Evolutionary conservation across 2,113 vertebrate genomes (phyloP).

Genomic region (Phoenicopterus ruber): DNA sequence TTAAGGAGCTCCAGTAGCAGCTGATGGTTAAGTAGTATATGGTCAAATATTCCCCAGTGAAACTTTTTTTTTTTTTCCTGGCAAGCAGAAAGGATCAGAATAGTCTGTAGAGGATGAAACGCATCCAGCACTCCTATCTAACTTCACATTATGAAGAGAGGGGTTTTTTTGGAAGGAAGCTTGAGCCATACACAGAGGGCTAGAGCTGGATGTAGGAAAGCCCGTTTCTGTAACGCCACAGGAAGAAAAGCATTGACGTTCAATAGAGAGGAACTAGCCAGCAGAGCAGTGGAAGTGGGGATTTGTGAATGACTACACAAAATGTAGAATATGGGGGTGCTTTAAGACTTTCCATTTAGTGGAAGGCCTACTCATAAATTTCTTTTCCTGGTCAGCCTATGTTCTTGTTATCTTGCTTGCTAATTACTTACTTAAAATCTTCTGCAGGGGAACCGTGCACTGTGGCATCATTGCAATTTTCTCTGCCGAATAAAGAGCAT

Average conservation of each 20-base stretch:
- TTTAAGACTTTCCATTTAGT: background rate
- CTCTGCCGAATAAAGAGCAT: background rate
- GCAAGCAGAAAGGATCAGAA: background rate
- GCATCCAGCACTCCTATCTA: background rate
- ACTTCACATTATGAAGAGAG: background rate
- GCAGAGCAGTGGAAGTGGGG: background rate
- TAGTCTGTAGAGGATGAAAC: background rate
- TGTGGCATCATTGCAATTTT: background rate
- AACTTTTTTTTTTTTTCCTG: background rate
- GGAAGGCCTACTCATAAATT: background rate
- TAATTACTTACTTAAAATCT: background rate
- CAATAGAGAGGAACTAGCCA: background rate
- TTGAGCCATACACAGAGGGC: background rate
- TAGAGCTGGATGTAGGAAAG: background rate
- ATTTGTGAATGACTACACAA: background rate
- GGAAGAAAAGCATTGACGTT: background rate
- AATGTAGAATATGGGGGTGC: accelerated
- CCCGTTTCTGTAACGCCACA: background rate
- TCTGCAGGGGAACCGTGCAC: accelerated
- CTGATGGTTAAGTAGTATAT: background rate
- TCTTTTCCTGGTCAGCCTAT: background rate
- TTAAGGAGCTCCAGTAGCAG: background rate
- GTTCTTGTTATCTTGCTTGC: background rate
- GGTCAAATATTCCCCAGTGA: background rate
- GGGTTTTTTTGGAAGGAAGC: background rate